A percentile compares a stretch with the other conserved stretches of the same genome.
phyloP scores from a whole-genome alignment of 2,797 vertebrate genomes.

The Valencia hispanica region DNA sequence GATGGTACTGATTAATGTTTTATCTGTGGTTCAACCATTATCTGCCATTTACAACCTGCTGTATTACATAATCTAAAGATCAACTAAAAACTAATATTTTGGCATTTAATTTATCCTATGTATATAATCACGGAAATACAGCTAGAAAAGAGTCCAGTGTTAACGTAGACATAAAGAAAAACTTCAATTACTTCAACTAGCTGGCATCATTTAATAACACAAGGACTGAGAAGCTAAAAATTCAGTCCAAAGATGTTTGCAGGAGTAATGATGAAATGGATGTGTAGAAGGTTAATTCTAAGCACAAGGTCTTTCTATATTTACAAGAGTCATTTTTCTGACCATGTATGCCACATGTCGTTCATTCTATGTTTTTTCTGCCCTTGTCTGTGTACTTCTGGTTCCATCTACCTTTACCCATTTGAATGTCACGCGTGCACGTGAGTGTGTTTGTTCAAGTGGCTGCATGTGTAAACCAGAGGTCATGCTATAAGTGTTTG shows the following conservation, averaged over 20 bases:
- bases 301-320: constrained; percentile 54
- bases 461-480: no score
- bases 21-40: neutral
- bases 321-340: constrained; percentile 28
- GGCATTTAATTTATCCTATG: neutral
- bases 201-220: neutral
- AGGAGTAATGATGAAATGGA: constrained; percentile 3
- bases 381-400: constrained; percentile 11
- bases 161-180: neutral
- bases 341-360: constrained; percentile 54
- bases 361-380: constrained; percentile 54
- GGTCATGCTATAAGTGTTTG: no score
- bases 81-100: neutral
- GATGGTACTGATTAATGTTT: no score
- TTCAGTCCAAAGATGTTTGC: neutral
- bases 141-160: neutral
- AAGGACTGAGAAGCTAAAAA: neutral
- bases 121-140: neutral
- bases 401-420: constrained; percentile 30
- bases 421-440: constrained; percentile 28
- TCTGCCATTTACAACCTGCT: neutral
- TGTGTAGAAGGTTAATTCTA: constrained; percentile 39
- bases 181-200: neutral
- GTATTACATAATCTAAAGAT: neutral
- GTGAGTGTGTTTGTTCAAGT: constrained; percentile 23